Base-by-base conservation (phyloP, 2,113 vertebrate genomes). In the Caranx ignobilis region DNA sequence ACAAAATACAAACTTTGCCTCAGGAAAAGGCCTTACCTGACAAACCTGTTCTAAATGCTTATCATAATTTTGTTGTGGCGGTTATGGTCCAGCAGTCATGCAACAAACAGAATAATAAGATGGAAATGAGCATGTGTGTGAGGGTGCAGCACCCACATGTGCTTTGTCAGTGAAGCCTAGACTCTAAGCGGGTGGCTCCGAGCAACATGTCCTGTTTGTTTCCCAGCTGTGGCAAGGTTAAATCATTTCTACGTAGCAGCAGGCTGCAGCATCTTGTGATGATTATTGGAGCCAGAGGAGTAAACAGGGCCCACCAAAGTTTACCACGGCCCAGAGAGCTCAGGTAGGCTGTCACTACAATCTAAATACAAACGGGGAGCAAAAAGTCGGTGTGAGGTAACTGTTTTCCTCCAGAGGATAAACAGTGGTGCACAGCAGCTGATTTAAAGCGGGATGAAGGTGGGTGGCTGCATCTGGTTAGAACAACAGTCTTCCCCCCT, bases 311-410 rank as follows among this genome's bases (percentile, higher is more conserved):
- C 77, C 37, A 11, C 8, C n/a, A 84, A 91, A 89, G 89, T 90
- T 93, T 90, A 90, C 87, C 85, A 16, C 85, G 86, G 87, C 90
- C 89, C 89, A 92, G 79, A 92, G 88, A 88, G 81, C 86, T 75
- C 92, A 92, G 89, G 91, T 92, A 86, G 62, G 54, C 85, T 89
- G 91, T 92, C 92, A 88, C 39, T 1, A 74, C 70, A 75, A 87
- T 92, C 89, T 92, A 92, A 93, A 92, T 91, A 89, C 43, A 75
- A 78, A 72, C 52, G 0, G 45, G 0, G 18, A 64, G 79, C 81
- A 71, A 78, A 67, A 77, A 71, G 69, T 78, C 11, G 10, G 59
- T n/a, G 69, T 81, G 79, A 79, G 75, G 82, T 67, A 81, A 87
- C 74, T 83, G 88, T 83, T 87, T 84, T 66, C 82, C 85, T 91